A percentile compares a stretch with the other conserved stretches of the same genome.
Conservation (phyloP, 2,113 vertebrate genomes). For the Scomber japonicus region DNA sequence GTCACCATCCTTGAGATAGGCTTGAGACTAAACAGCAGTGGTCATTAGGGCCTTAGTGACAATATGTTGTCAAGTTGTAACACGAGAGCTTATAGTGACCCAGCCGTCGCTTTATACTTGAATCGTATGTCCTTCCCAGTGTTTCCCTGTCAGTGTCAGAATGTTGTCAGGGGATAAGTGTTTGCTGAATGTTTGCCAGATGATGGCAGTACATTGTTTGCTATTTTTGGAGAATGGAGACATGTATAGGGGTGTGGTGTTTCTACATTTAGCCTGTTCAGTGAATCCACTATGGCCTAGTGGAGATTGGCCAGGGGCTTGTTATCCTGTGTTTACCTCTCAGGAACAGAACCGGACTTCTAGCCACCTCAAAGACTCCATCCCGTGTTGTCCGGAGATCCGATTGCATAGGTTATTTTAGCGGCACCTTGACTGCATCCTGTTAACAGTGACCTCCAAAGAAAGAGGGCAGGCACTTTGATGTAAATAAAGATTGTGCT, state of each 20-base stretch:
- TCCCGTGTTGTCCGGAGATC: constrained; percentile 74
- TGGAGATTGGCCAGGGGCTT: constrained; percentile 50
- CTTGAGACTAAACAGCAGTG: constrained; percentile 41
- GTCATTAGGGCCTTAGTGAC: constrained; percentile 62
- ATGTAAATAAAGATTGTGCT: constrained; percentile 80
- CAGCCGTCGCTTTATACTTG: constrained; percentile 34
- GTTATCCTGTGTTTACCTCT: constrained; percentile 84
- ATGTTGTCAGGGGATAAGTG: constrained; percentile 75
- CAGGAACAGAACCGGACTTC: constrained; percentile 73
- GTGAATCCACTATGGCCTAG: constrained; percentile 74
- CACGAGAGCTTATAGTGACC: constrained; percentile 53
- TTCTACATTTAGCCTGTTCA: constrained; percentile 74
- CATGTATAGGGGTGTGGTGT: constrained; percentile 77
- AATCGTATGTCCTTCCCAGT: constrained; percentile 69
- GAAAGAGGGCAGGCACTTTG: constrained; percentile 76
- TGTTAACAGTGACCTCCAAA: constrained; percentile 73
- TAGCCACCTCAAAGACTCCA: constrained; percentile 63
- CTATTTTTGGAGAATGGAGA: constrained; percentile 75
- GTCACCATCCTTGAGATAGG: constrained; percentile 56
- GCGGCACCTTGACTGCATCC: constrained; percentile 79
- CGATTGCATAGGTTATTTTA: constrained; percentile 78
- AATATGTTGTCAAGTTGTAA: constrained; percentile 64
- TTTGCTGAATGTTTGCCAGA: constrained; percentile 81
- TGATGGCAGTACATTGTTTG: constrained; percentile 81
- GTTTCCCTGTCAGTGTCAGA: constrained; percentile 76